phyloP scores from a whole-genome alignment of 2,113 vertebrate species.

The Peromyscus maniculatus region DNA sequence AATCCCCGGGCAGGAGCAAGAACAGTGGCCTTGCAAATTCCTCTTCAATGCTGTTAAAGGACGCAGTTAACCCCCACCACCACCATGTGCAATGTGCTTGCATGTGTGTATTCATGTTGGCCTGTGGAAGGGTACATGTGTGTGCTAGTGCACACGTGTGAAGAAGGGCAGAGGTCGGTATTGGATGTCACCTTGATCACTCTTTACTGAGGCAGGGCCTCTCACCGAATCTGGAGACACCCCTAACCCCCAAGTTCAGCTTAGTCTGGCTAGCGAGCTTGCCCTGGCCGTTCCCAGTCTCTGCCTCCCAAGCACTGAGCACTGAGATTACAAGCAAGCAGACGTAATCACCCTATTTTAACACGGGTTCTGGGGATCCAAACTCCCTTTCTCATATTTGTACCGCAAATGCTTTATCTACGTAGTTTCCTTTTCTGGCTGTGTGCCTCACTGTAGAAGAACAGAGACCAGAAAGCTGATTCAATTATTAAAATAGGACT shows the following conservation, averaged over 20 bases:
- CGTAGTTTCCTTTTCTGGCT: conserved; percentile 11
- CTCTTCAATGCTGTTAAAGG: not conserved
- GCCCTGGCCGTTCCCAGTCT: too few relatives aligned
- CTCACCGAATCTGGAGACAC: not conserved
- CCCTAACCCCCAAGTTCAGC: too few relatives aligned
- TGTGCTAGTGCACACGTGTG: not conserved
- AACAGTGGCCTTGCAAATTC: not conserved
- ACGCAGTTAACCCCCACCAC: not conserved
- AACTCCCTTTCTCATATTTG: not conserved
- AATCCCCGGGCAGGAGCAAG: not conserved
- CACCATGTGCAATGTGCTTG: not conserved
- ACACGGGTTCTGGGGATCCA: not conserved
- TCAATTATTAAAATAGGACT: not conserved
- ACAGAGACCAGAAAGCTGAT: not conserved
- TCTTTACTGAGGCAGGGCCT: not conserved
- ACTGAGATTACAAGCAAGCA: not conserved
- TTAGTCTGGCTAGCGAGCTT: not conserved
- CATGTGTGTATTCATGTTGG: not conserved
- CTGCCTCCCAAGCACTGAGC: not conserved
- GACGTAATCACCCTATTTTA: not conserved
- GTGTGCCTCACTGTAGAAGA: not conserved
- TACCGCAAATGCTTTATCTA: not conserved
- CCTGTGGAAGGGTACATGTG: not conserved
- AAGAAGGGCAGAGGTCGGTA: not conserved
- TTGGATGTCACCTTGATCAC: not conserved